Percentiles rank a stretch among this genome's conserved stretches.
Conservation (phyloP, 2,797 vertebrate genomes). For the Adrianichthys oophorus region DNA sequence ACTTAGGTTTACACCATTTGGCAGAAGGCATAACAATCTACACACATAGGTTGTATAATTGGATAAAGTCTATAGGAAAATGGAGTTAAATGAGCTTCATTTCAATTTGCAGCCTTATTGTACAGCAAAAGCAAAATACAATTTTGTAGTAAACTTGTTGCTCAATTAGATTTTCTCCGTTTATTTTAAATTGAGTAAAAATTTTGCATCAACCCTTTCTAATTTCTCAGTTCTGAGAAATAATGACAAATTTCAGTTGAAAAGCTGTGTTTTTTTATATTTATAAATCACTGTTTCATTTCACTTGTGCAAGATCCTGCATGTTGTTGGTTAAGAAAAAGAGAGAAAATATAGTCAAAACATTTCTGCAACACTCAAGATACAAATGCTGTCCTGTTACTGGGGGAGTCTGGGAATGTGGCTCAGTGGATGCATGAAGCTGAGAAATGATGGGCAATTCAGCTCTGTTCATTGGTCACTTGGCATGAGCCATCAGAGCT, state of each 20-base stretch:
- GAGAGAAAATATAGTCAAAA: constrained; percentile 19
- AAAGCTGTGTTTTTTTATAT: constrained; percentile 10
- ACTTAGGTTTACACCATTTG: too few relatives aligned
- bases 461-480: constrained; percentile 57
- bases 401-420: constrained; percentile 36
- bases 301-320: too few relatives aligned
- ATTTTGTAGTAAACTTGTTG: constrained; percentile 8
- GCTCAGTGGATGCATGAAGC: constrained; percentile 56
- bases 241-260: constrained; percentile 21
- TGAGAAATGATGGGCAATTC: constrained; percentile 45
- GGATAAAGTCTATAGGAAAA: too few relatives aligned
- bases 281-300: too few relatives aligned
- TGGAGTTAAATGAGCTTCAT: neutral
- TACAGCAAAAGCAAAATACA: constrained; percentile 19
- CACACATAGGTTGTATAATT: too few relatives aligned
- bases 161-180: constrained; percentile 14
- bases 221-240: constrained; percentile 17
- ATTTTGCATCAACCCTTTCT: constrained; percentile 18
- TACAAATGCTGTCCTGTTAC: constrained; percentile 35
- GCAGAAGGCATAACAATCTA: too few relatives aligned
- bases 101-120: neutral
- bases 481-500: constrained; percentile 57
- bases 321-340: neutral
- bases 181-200: constrained; percentile 23
- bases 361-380: constrained; percentile 28